Conservation (phyloP, 2,888 invertebrate species). For the Cantharis rustica region DNA sequence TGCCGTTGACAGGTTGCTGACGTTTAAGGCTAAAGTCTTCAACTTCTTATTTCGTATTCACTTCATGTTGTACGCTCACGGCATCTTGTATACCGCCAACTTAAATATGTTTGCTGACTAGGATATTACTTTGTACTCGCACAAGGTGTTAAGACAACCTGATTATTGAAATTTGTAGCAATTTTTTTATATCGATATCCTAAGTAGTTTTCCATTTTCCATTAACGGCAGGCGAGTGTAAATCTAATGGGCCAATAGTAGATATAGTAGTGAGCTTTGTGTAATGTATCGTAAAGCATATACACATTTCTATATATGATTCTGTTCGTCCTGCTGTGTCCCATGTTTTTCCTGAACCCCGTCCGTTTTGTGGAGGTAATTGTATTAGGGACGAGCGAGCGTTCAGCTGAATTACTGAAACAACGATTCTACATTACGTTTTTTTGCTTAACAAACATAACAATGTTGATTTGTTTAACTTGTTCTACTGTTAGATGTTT, state of each 20-base stretch:
- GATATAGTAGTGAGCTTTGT: constrained; percentile 7
- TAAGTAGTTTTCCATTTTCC: constrained; percentile 15
- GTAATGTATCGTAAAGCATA: constrained; percentile 18
- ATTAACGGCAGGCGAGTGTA: background rate
- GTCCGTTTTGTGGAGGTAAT: constrained; percentile 30
- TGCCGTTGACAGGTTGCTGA: constrained; percentile 52
- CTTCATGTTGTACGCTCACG: constrained; percentile 46
- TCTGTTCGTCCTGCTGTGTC: constrained; percentile 25
- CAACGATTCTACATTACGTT: constrained; percentile 36
- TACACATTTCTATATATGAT: constrained; percentile 8
- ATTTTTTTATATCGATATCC: constrained; percentile 3
- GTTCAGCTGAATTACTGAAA: constrained; percentile 35
- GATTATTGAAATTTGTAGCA: background rate
- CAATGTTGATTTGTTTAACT: constrained; percentile 31
- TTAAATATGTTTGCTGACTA: constrained; percentile 47
- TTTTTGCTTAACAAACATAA: constrained; percentile 29
- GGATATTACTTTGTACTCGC: constrained; percentile 43
- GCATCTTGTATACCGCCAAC: constrained; percentile 48
- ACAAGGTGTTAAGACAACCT: constrained; percentile 23
- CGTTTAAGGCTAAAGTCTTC: constrained; percentile 52
- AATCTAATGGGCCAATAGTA: background rate
- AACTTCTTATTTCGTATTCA: constrained; percentile 55
- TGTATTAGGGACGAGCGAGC: constrained; percentile 33
- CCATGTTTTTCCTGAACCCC: constrained; percentile 7
- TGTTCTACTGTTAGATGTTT: constrained; percentile 29